Evolutionary conservation across 2,888 invertebrate genomes (phyloP).

Genomic region (Hypena proboscidalis): DNA sequence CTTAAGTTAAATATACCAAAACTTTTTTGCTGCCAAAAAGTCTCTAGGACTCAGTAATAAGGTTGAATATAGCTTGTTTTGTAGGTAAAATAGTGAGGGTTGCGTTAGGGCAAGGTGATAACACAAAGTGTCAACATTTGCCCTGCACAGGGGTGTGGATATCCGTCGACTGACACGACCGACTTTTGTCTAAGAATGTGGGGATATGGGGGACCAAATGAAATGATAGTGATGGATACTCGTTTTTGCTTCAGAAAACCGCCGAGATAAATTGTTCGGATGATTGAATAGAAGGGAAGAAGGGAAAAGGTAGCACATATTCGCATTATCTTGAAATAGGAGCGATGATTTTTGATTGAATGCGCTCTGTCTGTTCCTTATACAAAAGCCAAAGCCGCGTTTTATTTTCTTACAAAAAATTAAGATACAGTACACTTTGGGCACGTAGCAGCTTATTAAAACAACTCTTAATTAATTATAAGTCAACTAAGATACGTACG

Average conservation of each 20-base stretch:
- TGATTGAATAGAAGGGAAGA: neutral
- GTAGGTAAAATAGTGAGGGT: conserved; percentile 20
- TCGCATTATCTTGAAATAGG: too few relatives aligned
- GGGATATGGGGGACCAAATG: too few relatives aligned
- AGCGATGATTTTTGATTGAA: too few relatives aligned
- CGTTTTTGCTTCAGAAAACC: conserved; percentile 8
- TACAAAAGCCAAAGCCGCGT: too few relatives aligned
- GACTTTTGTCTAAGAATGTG: conserved; percentile 38
- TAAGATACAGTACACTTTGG: too few relatives aligned
- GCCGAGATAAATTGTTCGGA: conserved; percentile 9
- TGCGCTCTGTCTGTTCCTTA: too few relatives aligned
- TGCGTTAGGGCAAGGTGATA: conserved; percentile 58
- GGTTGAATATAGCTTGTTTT: conserved; percentile 19
- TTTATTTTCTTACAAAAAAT: too few relatives aligned
- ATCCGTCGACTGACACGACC: conserved; percentile 65
- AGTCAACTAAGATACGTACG: too few relatives aligned
- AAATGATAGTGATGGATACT: conserved; percentile 37
- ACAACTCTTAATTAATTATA: too few relatives aligned
- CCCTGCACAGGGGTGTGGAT: conserved; percentile 47
- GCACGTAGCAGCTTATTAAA: too few relatives aligned
- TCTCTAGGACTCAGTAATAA: conserved; percentile 18
- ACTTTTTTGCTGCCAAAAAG: neutral
- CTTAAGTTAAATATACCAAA: conserved; percentile 33
- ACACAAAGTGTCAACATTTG: conserved; percentile 70
- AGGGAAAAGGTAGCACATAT: too few relatives aligned